Evolutionary conservation across 2,113 vertebrate genomes (phyloP).

Genomic region (Catharus fuscescens): DNA sequence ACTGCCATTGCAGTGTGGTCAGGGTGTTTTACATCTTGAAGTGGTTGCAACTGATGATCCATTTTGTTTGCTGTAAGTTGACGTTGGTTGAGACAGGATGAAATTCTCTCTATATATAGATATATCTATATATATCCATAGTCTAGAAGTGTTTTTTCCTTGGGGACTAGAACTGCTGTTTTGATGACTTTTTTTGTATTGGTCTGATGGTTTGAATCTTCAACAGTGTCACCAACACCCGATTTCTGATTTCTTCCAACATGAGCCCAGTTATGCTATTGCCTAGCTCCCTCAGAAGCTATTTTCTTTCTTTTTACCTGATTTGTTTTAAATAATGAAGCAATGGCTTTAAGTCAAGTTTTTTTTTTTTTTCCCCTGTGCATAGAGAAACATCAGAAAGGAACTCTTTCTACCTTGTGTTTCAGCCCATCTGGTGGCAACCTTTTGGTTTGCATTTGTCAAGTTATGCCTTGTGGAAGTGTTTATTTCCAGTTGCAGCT

Average conservation of each 20-base stretch:
- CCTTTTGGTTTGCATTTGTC: neutral
- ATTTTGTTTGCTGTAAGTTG: neutral
- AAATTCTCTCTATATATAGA: neutral
- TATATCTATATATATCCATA: neutral
- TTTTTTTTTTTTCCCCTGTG: neutral
- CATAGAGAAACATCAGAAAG: neutral
- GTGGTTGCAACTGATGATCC: neutral
- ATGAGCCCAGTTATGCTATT: neutral
- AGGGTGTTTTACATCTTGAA: neutral
- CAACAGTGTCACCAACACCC: neutral
- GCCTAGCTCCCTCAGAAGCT: neutral
- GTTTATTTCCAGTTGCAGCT: neutral
- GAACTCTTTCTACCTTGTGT: neutral
- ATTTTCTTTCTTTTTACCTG: neutral
- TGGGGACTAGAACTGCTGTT: neutral
- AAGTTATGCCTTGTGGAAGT: neutral
- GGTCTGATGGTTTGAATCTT: neutral
- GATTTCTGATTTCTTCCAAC: neutral
- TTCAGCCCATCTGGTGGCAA: neutral
- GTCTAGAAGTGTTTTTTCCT: neutral
- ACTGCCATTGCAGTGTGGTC: neutral
- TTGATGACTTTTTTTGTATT: neutral
- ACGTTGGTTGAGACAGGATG: neutral
- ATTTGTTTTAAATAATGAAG: neutral
- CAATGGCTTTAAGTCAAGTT: neutral